These are phyloP conservation scores for Thamnophis elegans DNA, from an alignment of 2,797 vertebrate species.

Conservation along the genomic window DNA sequence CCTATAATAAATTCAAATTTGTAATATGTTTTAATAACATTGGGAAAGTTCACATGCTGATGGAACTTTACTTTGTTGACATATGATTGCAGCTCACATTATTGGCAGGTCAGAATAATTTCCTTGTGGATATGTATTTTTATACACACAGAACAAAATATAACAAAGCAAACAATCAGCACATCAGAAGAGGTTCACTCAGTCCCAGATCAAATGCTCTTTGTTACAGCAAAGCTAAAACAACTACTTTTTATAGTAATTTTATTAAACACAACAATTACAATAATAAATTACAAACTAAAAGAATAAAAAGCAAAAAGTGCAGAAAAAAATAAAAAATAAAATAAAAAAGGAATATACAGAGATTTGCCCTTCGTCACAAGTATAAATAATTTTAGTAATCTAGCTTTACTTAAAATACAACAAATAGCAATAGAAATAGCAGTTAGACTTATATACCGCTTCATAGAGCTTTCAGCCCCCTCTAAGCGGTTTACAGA, in stretches of 20 bases:
- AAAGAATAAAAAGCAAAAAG: not conserved
- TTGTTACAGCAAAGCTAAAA: not conserved
- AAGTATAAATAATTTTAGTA: not conserved
- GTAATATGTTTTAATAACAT: not conserved
- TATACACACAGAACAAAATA: not conserved
- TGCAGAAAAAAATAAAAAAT: not conserved
- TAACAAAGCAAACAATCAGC: not conserved
- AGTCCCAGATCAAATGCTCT: not conserved
- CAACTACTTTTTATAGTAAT: not conserved
- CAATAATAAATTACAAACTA: not conserved
- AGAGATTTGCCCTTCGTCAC: not conserved
- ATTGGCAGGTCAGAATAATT: not conserved
- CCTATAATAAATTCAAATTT: not conserved
- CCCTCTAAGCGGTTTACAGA: too few species aligned
- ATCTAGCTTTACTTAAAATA: not conserved
- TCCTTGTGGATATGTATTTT: not conserved
- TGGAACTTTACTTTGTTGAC: not conserved
- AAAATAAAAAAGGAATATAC: not conserved
- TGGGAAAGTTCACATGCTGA: not conserved
- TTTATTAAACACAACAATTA: not conserved
- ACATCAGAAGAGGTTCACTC: not conserved
- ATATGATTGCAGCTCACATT: not conserved
- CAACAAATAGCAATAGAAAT: too few species aligned
- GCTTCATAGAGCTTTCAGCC: too few species aligned
- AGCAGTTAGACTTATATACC: too few species aligned